Evolutionary conservation across 2,797 vertebrate genomes (phyloP).

Genomic region (Muscicapa comitata): DNA sequence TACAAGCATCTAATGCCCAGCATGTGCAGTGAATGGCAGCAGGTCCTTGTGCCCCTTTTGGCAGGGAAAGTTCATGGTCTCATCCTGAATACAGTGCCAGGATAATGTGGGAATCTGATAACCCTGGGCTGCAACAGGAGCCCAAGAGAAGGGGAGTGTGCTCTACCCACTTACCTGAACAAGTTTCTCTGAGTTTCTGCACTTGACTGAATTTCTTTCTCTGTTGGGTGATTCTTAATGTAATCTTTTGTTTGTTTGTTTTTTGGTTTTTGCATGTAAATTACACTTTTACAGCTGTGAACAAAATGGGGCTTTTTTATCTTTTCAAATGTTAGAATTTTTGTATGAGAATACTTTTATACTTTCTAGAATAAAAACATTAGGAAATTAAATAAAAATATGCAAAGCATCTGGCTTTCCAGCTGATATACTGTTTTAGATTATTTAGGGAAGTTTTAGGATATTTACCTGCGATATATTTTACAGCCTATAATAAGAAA

Average conservation of each 20-base stretch:
- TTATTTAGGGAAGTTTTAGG: background rate
- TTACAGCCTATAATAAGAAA: background rate
- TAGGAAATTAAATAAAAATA: background rate
- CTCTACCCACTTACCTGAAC: background rate
- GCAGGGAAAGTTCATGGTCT: background rate
- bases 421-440: background rate
- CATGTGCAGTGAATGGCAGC: background rate
- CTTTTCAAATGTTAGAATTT: background rate
- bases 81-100: background rate
- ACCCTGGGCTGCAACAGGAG: background rate
- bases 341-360: background rate
- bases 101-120: background rate
- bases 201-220: background rate
- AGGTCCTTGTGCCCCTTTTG: background rate
- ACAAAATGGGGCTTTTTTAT: background rate
- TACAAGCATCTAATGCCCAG: background rate
- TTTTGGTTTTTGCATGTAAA: background rate
- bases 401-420: background rate
- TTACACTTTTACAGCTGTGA: background rate
- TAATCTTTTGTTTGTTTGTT: background rate
- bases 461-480: background rate
- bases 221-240: background rate
- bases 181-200: background rate
- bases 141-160: accelerated
- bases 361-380: background rate